These are phyloP conservation scores for Tiliacea citrago DNA, from an alignment of 2,888 invertebrate species.

Conservation along the genomic window DNA sequence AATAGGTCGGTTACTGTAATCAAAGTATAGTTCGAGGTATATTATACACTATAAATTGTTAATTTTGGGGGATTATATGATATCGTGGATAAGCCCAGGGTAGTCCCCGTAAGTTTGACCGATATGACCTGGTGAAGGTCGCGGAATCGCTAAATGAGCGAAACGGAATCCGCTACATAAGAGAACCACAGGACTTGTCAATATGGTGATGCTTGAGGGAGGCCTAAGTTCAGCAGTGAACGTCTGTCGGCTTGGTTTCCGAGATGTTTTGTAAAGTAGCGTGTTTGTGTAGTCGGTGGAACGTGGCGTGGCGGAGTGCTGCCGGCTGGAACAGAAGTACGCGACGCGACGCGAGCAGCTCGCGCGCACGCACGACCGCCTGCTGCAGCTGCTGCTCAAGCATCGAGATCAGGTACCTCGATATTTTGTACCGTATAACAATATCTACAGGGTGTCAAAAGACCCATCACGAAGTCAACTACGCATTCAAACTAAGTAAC, in stretches of 20 bases:
- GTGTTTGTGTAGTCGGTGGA: conserved; percentile 92
- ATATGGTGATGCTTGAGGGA: background rate
- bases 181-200: too few species aligned
- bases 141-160: background rate
- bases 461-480: background rate
- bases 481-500: background rate
- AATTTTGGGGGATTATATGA: background rate
- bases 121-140: background rate
- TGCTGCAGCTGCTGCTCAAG: conserved; percentile 91
- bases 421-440: too few species aligned
- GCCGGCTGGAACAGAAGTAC: conserved; percentile 94
- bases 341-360: conserved; percentile 94
- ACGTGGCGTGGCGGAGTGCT: conserved; percentile 97
- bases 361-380: conserved; percentile 94
- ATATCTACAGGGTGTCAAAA: background rate
- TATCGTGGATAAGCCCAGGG: background rate
- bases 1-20: background rate
- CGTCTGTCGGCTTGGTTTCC: background rate
- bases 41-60: background rate
- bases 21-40: background rate
- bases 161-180: background rate
- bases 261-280: background rate
- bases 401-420: conserved; percentile 82
- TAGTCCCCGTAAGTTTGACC: background rate
- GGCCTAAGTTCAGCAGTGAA: too few species aligned